phyloP scores from a whole-genome alignment of 2,888 invertebrate genomes.

The Lochmaea crataegi region DNA sequence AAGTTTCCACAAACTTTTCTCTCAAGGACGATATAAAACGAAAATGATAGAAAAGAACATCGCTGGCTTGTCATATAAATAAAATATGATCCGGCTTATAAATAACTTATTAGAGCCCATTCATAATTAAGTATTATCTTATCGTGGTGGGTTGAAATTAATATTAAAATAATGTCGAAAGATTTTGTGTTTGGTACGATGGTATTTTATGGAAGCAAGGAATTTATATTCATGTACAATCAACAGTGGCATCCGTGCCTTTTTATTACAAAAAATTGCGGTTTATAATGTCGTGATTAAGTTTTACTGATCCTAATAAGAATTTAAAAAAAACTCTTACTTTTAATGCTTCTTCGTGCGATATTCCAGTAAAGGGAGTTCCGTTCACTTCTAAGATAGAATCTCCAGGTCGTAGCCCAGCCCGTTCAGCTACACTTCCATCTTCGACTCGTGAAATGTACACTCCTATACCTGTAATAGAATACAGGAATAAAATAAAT shows the following conservation, averaged over 20 bases:
- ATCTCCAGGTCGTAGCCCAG: slow-evolving; percentile 90
- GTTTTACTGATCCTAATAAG: not conserved
- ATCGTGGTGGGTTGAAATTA: no score
- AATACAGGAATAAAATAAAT: no score
- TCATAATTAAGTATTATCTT: no score
- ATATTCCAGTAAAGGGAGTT: slow-evolving; percentile 91
- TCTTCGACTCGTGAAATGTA: slow-evolving; percentile 93
- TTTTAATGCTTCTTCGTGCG: slow-evolving; percentile 93
- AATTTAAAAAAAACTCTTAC: slow-evolving; percentile 67
- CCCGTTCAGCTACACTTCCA: slow-evolving; percentile 88
- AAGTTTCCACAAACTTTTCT: not conserved
- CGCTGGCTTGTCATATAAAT: not conserved
- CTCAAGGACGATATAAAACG: not conserved
- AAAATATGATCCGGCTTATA: not conserved
- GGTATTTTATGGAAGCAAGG: no score
- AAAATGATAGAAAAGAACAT: not conserved
- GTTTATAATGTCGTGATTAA: no score
- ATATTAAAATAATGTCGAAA: no score
- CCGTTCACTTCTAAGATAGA: slow-evolving; percentile 96
- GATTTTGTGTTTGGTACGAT: no score
- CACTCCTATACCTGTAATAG: slow-evolving; percentile 81
- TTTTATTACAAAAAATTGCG: no score
- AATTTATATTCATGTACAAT: no score
- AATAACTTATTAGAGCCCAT: not conserved
- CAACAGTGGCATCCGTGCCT: no score